Evolutionary conservation across 2,113 vertebrate species (phyloP), one percentile per base, ranked within the genome.

Genomic region (Bos indicus): DNA sequence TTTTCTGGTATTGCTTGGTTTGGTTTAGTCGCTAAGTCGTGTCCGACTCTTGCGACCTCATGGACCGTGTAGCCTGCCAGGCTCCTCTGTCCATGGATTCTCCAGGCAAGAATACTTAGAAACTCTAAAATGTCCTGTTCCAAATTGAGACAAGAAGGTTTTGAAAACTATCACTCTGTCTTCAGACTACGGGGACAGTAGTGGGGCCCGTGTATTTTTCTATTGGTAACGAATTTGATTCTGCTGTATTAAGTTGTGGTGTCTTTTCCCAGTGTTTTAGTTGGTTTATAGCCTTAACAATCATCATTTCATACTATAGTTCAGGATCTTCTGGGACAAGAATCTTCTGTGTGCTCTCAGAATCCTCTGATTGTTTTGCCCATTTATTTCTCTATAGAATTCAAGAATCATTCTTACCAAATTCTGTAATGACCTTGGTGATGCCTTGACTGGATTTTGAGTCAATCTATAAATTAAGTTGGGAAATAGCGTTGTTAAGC

Each of bases 351-450:
- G 0, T 30, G 15, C 10, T 28, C 85, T 59, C 21, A 19, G 43
- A 36, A 33, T 33, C 88, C 74, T 90, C 60, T 10, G 51, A 59
- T 52, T 13, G 28, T 89, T 96, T 43, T 56, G 46, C 16, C 40
- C 26, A n/a, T 88, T 92, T 85, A 30, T 82, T 96, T 90, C 81
- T 36, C 59, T 67, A 1, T 43, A 43, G 64, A 64, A 85, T 92
- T 43, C 82, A 82, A 89, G 80, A 92, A 82, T 30, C 91, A 67
- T 94, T 82, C 96, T 93, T 88, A 91, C 89, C 78, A 90, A 93
- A 83, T 89, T 97, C 82, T 52, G 0, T 71, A 57, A 86, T 82
- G 91, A 94, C 86, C 21, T 88, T 74, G 93, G 64, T 78, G 67
- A 51, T 94, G 28, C 30, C 74, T 77, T 67, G 82, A 48, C 48